phyloP scores from a whole-genome alignment of 2,888 invertebrate genomes.

The Cantharis lateralis region DNA sequence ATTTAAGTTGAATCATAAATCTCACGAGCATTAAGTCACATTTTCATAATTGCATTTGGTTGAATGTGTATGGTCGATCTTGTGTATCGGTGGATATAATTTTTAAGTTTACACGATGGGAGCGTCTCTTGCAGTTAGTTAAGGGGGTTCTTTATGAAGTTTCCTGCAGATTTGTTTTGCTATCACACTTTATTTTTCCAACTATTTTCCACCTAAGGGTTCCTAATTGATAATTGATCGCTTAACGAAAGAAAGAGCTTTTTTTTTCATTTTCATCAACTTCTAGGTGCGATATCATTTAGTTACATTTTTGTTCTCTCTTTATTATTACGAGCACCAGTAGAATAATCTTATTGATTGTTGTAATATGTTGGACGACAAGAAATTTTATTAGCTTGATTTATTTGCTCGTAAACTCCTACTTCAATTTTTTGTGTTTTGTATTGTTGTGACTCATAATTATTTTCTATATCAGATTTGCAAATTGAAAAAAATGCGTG shows the following conservation, averaged over 20 bases:
- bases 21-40: slow-evolving; percentile 56
- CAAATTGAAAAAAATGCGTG: background rate
- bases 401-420: background rate
- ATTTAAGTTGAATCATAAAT: slow-evolving; percentile 56
- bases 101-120: slow-evolving; percentile 22
- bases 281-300: background rate
- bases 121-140: slow-evolving; percentile 18
- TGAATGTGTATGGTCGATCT: slow-evolving; percentile 32
- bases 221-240: too few species aligned
- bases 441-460: background rate
- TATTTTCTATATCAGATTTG: background rate
- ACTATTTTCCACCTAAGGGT: too few species aligned
- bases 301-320: background rate
- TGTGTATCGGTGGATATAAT: slow-evolving; percentile 15
- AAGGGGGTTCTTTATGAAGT: slow-evolving; percentile 20
- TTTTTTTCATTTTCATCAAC: too few species aligned
- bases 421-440: background rate
- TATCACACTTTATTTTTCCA: background rate
- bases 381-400: background rate
- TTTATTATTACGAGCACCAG: background rate
- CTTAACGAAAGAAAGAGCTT: too few species aligned
- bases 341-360: background rate
- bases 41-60: slow-evolving; percentile 57
- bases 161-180: slow-evolving; percentile 23
- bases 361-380: background rate